Evolutionary conservation across 2,888 invertebrate species (phyloP).

Genomic region (Ormyrus nitidulus): DNA sequence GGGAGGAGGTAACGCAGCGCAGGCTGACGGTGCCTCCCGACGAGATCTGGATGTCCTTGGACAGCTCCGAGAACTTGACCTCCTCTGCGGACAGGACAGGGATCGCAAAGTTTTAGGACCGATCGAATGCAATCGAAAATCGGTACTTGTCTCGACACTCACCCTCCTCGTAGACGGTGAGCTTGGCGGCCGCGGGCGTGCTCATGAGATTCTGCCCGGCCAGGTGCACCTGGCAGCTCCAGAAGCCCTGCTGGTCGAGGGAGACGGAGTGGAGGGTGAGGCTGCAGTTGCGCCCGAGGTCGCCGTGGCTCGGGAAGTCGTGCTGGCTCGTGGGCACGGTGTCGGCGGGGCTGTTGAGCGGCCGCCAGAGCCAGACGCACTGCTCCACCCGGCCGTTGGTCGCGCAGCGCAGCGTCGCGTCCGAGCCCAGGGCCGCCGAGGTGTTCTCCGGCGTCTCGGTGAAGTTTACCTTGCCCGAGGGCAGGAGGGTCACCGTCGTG

Average conservation of each 20-base stretch:
- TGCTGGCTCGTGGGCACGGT: slow-evolving; percentile 63
- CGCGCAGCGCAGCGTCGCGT: slow-evolving; percentile 67
- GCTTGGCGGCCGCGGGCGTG: slow-evolving; percentile 64
- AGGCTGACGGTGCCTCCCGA: slow-evolving; percentile 70
- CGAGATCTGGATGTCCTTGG: slow-evolving; percentile 72
- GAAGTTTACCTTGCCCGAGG: slow-evolving; percentile 71
- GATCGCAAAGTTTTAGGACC: not conserved
- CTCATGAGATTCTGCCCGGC: slow-evolving; percentile 64
- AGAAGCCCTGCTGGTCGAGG: slow-evolving; percentile 69
- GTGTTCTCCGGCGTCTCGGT: slow-evolving; percentile 69
- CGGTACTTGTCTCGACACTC: slow-evolving; percentile 19
- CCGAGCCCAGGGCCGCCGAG: slow-evolving; percentile 66
- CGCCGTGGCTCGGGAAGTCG: slow-evolving; percentile 70
- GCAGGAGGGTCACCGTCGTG: slow-evolving; percentile 70
- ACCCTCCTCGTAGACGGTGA: slow-evolving; percentile 72
- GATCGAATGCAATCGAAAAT: not conserved
- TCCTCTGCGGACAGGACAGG: slow-evolving; percentile 65
- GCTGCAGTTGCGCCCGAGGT: slow-evolving; percentile 70
- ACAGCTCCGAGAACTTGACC: slow-evolving; percentile 72
- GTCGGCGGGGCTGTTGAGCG: slow-evolving; percentile 62
- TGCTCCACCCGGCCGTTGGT: slow-evolving; percentile 70
- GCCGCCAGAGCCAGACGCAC: slow-evolving; percentile 70
- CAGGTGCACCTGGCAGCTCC: slow-evolving; percentile 70
- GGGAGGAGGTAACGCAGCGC: slow-evolving; percentile 70
- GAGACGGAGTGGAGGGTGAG: slow-evolving; percentile 63